Base-by-base conservation (phyloP, 2,888 invertebrate genomes). In the Autographa pulchrina region DNA sequence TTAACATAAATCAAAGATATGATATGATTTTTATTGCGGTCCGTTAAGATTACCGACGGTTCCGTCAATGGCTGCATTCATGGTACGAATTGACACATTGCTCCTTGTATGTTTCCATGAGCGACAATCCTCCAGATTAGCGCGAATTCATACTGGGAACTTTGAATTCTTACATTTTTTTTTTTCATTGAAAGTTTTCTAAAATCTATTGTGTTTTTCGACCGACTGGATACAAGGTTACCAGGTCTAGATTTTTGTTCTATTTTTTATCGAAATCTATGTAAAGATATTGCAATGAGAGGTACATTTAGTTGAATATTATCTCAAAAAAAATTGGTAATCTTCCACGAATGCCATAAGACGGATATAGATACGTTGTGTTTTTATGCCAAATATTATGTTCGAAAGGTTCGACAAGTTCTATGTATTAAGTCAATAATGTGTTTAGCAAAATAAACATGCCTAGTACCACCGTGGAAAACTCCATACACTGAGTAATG, bases 31-130 rank as follows among this genome's bases (percentile, higher is more conserved):
- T 70, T 70, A 66, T 60, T 70, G 72, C 58, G 8, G 16, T 68
- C 43, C 16, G 52, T 74, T 54, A 60, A 61, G 41, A 43, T 7
- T 25, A 20, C 62, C 52, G 54, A 58, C 59, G 72, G 64, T 59
- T 60, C 38, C 41, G 16, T 81, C 71, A 79, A 79, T 60, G 74
- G 41, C 41, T 31, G 61, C 74, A 69, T 78, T 81, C 68, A 81
- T 75, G 67, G 38, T 38, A 25, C 32, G 9, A 76, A 60, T 74
- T 79, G 79, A 78, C 77, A 70, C 64, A 31, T 32, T 81, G 72
- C 48, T 68, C 70, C 61, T 41, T 62, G 79, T 78, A 79, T 5
- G 65, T 62, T 79, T 81, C 81, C 74, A 76, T 41, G 20, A 35
- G 18, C 59, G 54, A 59, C 62, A 58, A 62, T 56, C 43, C 72